A percentile compares a stretch with the other conserved stretches of the same genome.
These are phyloP conservation scores for Eleginops maclovinus DNA, from an alignment of 2,113 vertebrate genomes.

Conservation along the genomic window DNA sequence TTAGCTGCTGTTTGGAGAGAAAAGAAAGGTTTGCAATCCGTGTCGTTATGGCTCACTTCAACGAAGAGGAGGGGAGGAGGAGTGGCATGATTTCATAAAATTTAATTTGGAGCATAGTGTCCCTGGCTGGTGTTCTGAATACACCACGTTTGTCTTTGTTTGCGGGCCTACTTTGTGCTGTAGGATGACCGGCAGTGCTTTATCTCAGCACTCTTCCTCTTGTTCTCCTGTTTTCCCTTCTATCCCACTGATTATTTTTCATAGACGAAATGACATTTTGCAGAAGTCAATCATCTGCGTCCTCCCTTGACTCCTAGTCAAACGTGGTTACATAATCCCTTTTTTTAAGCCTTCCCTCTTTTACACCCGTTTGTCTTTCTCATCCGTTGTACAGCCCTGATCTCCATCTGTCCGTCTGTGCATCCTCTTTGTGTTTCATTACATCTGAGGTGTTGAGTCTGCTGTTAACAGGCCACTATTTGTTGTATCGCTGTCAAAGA, in stretches of 20 bases:
- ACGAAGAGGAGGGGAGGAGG: constrained; percentile 9
- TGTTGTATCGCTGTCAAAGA: too few species aligned
- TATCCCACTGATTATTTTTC: neutral
- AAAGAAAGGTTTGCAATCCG: constrained; percentile 63
- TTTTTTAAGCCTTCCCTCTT: too few species aligned
- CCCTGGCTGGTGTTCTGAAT: constrained; percentile 56
- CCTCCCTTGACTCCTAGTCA: constrained; percentile 9
- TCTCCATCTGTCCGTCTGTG: too few species aligned
- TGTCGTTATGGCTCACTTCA: constrained; percentile 58
- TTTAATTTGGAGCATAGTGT: constrained; percentile 68
- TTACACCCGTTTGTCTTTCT: too few species aligned
- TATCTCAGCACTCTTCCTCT: constrained; percentile 6
- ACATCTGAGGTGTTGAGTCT: too few species aligned
- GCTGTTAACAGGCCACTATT: too few species aligned
- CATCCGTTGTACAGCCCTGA: too few species aligned
- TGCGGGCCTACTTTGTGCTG: constrained; percentile 56
- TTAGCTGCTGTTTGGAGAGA: constrained; percentile 28
- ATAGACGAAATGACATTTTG: constrained; percentile 45
- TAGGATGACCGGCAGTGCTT: constrained; percentile 28
- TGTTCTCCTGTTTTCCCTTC: neutral
- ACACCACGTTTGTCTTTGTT: constrained; percentile 48
- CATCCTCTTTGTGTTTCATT: too few species aligned
- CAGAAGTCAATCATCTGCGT: constrained; percentile 34
- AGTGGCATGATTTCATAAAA: constrained; percentile 43
- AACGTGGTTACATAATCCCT: too few species aligned